Percentiles rank a stretch among this genome's conserved stretches.
Evolutionary conservation across 2,113 vertebrate species (phyloP).

Genomic region (Alethe diademata): DNA sequence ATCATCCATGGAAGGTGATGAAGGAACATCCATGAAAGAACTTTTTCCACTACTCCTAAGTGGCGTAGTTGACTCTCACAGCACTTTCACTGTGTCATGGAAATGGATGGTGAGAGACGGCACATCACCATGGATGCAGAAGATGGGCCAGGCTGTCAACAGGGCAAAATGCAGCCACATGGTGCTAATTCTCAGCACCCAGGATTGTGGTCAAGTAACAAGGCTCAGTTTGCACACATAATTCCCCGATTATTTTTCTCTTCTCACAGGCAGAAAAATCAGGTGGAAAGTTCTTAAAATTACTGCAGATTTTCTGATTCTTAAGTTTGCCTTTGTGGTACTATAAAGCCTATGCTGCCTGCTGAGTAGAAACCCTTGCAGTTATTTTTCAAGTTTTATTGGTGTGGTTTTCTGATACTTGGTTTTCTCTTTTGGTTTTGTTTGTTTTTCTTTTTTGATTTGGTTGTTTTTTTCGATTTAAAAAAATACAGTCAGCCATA

Average conservation of each 20-base stretch:
- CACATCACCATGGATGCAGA: accelerated
- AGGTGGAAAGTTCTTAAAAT: not conserved
- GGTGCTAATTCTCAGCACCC: not conserved
- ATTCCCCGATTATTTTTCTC: not conserved
- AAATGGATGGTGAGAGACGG: not conserved
- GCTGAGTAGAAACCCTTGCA: not conserved
- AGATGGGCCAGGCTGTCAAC: not conserved
- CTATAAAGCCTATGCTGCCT: not conserved
- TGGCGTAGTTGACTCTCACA: not conserved
- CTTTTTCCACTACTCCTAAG: not conserved
- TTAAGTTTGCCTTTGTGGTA: not conserved
- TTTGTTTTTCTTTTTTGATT: not conserved
- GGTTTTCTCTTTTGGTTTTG: not conserved
- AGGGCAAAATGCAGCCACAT: not conserved
- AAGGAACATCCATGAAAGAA: not conserved
- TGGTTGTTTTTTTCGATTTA: not conserved
- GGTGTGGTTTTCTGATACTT: not conserved
- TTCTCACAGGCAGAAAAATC: not conserved
- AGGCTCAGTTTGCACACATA: not conserved
- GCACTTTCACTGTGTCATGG: not conserved
- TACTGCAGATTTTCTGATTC: not conserved
- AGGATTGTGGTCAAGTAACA: not conserved
- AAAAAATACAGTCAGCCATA: not conserved
- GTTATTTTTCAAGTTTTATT: not conserved
- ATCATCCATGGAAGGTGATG: not conserved